phyloP scores from a whole-genome alignment of 1,140 invertebrate genomes.

The Halotydeus destructor region DNA sequence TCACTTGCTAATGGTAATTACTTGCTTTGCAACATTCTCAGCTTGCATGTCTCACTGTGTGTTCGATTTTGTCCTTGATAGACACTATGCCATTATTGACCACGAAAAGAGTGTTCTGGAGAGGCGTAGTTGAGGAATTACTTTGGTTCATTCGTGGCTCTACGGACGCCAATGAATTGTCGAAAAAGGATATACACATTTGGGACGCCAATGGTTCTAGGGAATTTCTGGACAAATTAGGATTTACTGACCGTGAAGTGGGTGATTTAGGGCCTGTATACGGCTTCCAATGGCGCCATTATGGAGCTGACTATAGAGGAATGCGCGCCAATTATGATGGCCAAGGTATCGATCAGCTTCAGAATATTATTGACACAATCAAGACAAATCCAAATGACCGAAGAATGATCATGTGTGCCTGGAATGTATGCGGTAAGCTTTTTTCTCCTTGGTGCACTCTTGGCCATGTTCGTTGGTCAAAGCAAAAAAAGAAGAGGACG shows the following conservation, averaged over 20 bases:
- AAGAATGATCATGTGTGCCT: constrained; percentile 79
- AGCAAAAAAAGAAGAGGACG: too few relatives aligned
- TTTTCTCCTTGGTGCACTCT: background rate
- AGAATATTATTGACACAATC: constrained; percentile 57
- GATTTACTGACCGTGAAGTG: constrained; percentile 50
- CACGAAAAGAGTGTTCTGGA: constrained; percentile 86
- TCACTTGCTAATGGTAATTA: constrained; percentile 41
- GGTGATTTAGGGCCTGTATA: constrained; percentile 93
- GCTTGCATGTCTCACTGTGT: background rate
- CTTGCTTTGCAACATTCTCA: constrained; percentile 1
- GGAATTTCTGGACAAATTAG: constrained; percentile 67
- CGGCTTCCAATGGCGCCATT: constrained; percentile 98
- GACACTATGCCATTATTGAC: constrained; percentile 71
- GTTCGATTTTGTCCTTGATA: constrained; percentile 17
- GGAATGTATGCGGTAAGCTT: constrained; percentile 53
- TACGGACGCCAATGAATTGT: constrained; percentile 72
- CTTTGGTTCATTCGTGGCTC: constrained; percentile 68
- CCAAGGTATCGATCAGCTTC: constrained; percentile 78
- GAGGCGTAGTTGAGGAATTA: constrained; percentile 79
- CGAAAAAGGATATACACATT: constrained; percentile 70
- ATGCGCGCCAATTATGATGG: constrained; percentile 50
- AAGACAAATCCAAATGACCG: constrained; percentile 63
- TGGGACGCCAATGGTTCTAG: constrained; percentile 93
- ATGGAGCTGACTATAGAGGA: constrained; percentile 72
- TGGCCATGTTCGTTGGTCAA: too few relatives aligned